Percentiles rank a stretch among this genome's conserved stretches.
These are phyloP conservation scores for Stenodema calcarata DNA, from an alignment of 2,888 invertebrate species.

Conservation along the genomic window DNA sequence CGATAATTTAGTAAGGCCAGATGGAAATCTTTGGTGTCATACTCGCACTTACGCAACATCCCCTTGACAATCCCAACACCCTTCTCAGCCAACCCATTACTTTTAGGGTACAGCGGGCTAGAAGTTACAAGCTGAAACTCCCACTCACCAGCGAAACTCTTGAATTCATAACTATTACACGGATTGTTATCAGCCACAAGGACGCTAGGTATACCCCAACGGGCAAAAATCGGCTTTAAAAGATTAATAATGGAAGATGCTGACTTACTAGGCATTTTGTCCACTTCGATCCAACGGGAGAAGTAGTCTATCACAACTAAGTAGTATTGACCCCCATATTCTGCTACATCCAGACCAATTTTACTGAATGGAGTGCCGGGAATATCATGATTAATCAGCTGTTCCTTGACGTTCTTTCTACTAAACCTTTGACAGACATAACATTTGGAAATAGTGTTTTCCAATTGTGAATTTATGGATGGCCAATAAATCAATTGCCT, in stretches of 20 bases:
- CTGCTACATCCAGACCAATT: conserved; percentile 1
- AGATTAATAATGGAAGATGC: not conserved
- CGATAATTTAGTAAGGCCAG: not conserved
- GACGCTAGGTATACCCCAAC: not conserved
- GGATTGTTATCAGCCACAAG: not conserved
- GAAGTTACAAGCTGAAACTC: not conserved
- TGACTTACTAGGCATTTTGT: not conserved
- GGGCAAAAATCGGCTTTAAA: conserved; percentile 2
- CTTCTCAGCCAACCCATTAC: conserved; percentile 9
- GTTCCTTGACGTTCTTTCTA: not conserved
- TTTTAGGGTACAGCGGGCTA: not conserved
- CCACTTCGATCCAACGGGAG: conserved; percentile 14
- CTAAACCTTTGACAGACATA: not conserved
- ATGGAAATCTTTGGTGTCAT: not conserved
- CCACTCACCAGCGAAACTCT: not conserved
- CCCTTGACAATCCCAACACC: not conserved
- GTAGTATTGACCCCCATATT: not conserved
- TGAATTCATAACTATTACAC: not conserved
- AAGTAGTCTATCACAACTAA: not conserved
- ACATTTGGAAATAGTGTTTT: not conserved
- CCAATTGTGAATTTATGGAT: not conserved
- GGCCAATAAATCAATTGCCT: not conserved
- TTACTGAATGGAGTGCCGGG: not conserved
- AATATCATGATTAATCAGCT: not conserved
- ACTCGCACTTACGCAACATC: not conserved